Evolutionary conservation across 2,888 invertebrate genomes (phyloP), one percentile per base, ranked within the genome.

Genomic region (Drosophila maculinotata): DNA sequence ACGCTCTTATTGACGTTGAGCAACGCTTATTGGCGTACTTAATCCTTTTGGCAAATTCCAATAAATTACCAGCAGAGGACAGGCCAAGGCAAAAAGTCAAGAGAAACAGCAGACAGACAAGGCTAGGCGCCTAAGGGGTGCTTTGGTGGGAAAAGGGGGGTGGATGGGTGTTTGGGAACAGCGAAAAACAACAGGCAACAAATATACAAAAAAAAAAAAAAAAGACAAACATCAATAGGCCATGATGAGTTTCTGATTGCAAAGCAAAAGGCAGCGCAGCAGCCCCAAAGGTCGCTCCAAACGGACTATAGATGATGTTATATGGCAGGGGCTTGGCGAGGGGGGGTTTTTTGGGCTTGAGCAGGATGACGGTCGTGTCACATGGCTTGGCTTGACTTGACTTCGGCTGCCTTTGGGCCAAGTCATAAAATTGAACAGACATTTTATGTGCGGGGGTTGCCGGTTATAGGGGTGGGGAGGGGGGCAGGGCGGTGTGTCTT

Each of bases 11-110:
- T 83, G 87, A 71, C 81, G 82, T 86, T 68, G 75, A 86, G 84
- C 86, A 80, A 86, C 81, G 87, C 87, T 87, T 87, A 84, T 84
- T 87, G 87, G 83, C 87, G 83, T 71, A 85, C 87, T 84, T 84
- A 87, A 84, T 87, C 87, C 83, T 84, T 84, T 87, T 87, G 83
- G 77, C 75, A 79, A 87, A 87, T 84, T 85, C 87, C 87, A 87
- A 84, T 87, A 84, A 84, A 84, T 87, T 82, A 82, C 79, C 75
- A 75, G 54, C 53, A 47, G 59, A 42, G 56, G 44, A 26, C 52
- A 42, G 60, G 58, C 74, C 45, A 54, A 51, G 28, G 56, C 63
- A 56, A 59, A 69, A 59, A 57, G 47, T n/a, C 38, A 56, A 31
- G 23, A 42, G 26, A 38, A 52, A 67, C 64, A 63, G 23, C 23